These are phyloP conservation scores for Eupeodes corollae DNA, from an alignment of 1,140 invertebrate species.

Conservation along the genomic window DNA sequence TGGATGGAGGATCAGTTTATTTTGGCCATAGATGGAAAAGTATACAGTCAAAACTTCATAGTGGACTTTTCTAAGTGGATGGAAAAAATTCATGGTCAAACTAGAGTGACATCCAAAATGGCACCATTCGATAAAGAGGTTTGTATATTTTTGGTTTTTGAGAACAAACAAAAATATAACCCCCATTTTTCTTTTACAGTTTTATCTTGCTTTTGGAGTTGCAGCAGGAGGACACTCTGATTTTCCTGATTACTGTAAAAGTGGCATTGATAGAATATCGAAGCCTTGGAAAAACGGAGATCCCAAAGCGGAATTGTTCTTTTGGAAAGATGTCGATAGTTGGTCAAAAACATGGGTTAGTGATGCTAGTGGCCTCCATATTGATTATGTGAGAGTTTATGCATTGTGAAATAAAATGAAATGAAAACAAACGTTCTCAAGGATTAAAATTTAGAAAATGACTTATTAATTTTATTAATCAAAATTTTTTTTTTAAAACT, in stretches of 20 bases:
- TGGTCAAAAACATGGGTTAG: slow-evolving; percentile 13
- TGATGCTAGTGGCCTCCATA: slow-evolving; percentile 4
- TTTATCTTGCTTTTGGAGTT: slow-evolving; percentile 26
- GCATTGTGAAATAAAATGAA: slow-evolving; percentile 6
- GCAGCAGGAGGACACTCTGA: slow-evolving; percentile 26
- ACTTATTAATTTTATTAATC: no score
- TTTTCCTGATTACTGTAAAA: slow-evolving; percentile 17
- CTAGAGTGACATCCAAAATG: slow-evolving; percentile 23
- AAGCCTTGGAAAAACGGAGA: slow-evolving; percentile 26
- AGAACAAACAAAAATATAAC: neutral
- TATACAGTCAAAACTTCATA: slow-evolving; percentile 30
- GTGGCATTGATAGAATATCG: neutral
- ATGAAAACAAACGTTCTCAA: no score
- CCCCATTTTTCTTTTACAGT: slow-evolving; percentile 24
- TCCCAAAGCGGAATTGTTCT: slow-evolving; percentile 17
- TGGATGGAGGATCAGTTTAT: slow-evolving; percentile 46
- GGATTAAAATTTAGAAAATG: no score
- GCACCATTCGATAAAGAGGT: slow-evolving; percentile 66
- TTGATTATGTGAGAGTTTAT: slow-evolving; percentile 22
- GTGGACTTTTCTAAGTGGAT: slow-evolving; percentile 34
- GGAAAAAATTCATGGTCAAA: slow-evolving; percentile 9
- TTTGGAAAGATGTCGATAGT: slow-evolving; percentile 18
- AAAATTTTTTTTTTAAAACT: no score
- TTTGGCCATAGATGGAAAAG: slow-evolving; percentile 43
- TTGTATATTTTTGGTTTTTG: no score